Percentiles rank a stretch among this genome's conserved stretches.
Evolutionary conservation across 1,140 invertebrate genomes (phyloP).

Genomic region (Bemisia tabaci): DNA sequence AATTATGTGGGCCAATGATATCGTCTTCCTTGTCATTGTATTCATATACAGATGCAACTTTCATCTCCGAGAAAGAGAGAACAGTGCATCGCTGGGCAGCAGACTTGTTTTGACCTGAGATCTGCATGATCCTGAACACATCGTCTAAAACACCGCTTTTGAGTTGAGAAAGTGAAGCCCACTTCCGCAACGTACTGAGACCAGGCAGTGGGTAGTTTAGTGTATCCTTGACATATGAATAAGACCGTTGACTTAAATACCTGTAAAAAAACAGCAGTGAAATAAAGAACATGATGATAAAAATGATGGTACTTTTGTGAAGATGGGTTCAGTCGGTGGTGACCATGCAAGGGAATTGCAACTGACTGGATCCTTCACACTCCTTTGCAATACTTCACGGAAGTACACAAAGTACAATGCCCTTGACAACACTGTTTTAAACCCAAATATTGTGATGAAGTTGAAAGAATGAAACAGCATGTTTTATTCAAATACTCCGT

Average conservation of each 20-base stretch:
- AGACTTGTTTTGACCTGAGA: conserved; percentile 12
- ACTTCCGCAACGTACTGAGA: conserved; percentile 8
- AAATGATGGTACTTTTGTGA: no score
- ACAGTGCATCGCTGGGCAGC: conserved; percentile 22
- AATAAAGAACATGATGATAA: no score
- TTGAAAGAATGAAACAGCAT: no score
- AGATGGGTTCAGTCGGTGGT: no score
- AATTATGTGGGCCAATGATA: conserved; percentile 27
- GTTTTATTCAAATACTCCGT: no score
- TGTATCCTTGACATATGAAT: conserved; percentile 2
- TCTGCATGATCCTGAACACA: conserved; percentile 13
- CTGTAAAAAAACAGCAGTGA: not conserved
- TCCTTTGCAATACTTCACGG: no score
- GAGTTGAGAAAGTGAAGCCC: conserved; percentile 9
- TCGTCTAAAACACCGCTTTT: conserved; percentile 13
- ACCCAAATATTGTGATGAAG: no score
- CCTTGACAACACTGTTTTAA: no score
- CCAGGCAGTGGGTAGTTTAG: conserved; percentile 2
- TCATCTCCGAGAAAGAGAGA: conserved; percentile 26
- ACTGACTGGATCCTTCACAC: no score
- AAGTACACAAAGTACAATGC: no score
- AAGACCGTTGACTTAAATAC: conserved; percentile 2
- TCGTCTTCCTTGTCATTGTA: conserved; percentile 27
- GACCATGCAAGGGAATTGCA: no score
- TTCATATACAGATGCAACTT: conserved; percentile 25